Percentiles rank a stretch among this genome's conserved stretches.
These are phyloP conservation scores for Corythornis leucogaster DNA, from an alignment of 2,797 vertebrate species.

Conservation along the genomic window DNA sequence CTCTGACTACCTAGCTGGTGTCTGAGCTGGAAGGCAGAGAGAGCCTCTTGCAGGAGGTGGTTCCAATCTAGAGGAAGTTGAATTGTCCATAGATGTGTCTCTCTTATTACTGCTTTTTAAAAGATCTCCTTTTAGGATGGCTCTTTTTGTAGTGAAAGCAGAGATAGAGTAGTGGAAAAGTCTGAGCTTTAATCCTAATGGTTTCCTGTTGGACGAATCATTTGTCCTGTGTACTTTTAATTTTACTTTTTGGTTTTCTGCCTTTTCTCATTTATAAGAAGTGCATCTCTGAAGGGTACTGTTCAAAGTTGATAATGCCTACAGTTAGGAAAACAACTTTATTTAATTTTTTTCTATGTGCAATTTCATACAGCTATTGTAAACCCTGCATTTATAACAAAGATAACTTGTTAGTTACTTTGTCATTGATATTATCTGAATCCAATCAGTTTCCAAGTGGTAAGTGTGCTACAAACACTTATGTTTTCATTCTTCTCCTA, in stretches of 20 bases:
- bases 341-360: background rate
- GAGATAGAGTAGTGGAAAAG: background rate
- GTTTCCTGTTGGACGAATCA: constrained; percentile 1
- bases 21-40: background rate
- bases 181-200: background rate
- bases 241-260: background rate
- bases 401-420: background rate
- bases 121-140: background rate
- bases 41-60: background rate
- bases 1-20: background rate
- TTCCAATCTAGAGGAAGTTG: background rate
- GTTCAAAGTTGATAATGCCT: background rate
- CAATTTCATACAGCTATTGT: background rate
- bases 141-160: background rate
- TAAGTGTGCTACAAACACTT: background rate
- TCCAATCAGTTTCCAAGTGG: background rate
- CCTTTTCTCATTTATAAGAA: background rate
- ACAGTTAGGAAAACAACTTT: background rate
- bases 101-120: background rate
- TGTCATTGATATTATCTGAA: background rate
- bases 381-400: background rate
- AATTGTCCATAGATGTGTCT: background rate
- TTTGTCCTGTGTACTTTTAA: background rate
- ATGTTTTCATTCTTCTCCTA: background rate
- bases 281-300: background rate